A percentile compares a stretch with the other conserved stretches of the same genome.
Evolutionary conservation across 1,140 invertebrate species (phyloP).

Genomic region (Drosophila littoralis): DNA sequence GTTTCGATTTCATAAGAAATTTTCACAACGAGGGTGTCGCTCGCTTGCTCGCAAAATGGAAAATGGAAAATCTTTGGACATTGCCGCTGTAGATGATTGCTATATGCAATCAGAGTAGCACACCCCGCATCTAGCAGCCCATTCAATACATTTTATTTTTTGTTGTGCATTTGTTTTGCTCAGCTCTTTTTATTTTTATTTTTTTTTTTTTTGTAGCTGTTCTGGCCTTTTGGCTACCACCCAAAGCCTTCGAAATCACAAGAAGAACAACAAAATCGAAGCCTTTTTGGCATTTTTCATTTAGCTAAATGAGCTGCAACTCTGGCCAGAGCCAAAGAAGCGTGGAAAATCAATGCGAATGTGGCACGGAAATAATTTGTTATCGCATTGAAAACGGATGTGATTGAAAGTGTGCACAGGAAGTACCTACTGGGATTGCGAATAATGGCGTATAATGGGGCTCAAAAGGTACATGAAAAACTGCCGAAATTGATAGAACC

Average conservation of each 20-base stretch:
- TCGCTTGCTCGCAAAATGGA: no score
- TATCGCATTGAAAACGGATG: constrained; percentile 61
- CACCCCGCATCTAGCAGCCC: not conserved
- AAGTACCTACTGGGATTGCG: constrained; percentile 10
- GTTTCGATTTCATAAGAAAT: constrained; percentile 80
- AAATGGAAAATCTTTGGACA: constrained; percentile 48
- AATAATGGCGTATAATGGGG: constrained; percentile 11
- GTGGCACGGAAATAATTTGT: constrained; percentile 74
- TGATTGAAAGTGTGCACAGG: constrained; percentile 34
- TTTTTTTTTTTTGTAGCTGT: constrained; percentile 6
- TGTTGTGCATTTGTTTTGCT: constrained; percentile 70
- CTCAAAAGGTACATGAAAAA: constrained; percentile 11
- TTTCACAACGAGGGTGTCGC: constrained; percentile 46
- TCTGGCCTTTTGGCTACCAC: constrained; percentile 57
- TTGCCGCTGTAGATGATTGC: constrained; percentile 46
- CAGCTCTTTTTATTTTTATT: constrained; percentile 22
- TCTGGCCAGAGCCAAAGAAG: constrained; percentile 8
- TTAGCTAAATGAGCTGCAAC: constrained; percentile 65
- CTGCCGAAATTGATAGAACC: constrained; percentile 18
- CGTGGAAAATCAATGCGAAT: constrained; percentile 63
- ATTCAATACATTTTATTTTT: constrained; percentile 68
- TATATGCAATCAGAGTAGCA: constrained; percentile 64
- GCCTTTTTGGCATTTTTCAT: constrained; percentile 63
- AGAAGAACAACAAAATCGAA: constrained; percentile 26
- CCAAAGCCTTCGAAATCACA: constrained; percentile 47